Evolutionary conservation across 1,140 invertebrate species (phyloP).

Genomic region (Liolophura sinensis): DNA sequence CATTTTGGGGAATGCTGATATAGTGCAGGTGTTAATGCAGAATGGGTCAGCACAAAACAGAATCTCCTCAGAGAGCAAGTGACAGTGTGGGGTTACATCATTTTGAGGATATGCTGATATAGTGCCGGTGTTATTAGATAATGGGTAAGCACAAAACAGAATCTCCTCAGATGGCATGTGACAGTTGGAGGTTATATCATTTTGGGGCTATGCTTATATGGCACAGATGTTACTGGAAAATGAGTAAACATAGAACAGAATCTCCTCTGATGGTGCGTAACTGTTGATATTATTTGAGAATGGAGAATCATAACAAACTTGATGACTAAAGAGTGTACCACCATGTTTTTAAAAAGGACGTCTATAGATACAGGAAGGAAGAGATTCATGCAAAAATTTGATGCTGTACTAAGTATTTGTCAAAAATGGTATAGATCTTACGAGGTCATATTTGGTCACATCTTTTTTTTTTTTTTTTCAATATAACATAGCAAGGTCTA

Average conservation of each 20-base stretch:
- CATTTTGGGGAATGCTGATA: constrained; percentile 54
- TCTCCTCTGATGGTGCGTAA: constrained; percentile 52
- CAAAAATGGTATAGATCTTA: no score
- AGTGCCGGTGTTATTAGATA: constrained; percentile 36
- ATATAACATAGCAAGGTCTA: no score
- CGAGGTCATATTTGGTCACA: no score
- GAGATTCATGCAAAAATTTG: not conserved
- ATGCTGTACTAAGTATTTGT: no score
- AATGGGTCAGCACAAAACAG: no score
- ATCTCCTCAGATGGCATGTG: no score
- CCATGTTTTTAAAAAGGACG: not conserved
- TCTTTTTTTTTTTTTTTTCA: no score
- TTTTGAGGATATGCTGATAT: constrained; percentile 55
- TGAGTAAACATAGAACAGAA: no score
- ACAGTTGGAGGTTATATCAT: constrained; percentile 43
- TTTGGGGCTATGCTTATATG: constrained; percentile 55
- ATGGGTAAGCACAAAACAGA: no score
- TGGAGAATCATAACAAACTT: no score
- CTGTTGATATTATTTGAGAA: no score
- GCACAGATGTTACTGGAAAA: constrained; percentile 38
- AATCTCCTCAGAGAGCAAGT: constrained; percentile 53
- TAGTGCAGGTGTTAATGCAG: constrained; percentile 40
- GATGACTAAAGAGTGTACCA: no score
- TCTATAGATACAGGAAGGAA: not conserved
- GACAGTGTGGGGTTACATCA: constrained; percentile 44